A percentile compares a stretch with the other conserved stretches of the same genome.
Evolutionary conservation across 2,797 vertebrate species (phyloP).

Genomic region (Sparidentex hasta): DNA sequence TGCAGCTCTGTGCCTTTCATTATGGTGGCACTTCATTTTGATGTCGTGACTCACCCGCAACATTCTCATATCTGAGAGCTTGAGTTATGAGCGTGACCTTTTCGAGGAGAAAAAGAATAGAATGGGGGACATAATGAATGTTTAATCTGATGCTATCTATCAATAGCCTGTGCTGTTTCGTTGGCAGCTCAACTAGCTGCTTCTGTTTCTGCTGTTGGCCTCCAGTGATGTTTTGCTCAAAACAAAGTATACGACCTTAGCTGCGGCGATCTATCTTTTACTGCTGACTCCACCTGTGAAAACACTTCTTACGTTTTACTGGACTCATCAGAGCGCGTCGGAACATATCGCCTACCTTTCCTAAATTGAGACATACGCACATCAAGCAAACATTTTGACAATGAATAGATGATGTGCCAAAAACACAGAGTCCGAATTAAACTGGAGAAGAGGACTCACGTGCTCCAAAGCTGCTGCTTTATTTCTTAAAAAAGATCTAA

Average conservation of each 20-base stretch:
- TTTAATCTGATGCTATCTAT: slow-evolving; percentile 43
- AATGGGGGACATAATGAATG: slow-evolving; percentile 8
- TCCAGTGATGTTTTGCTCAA: slow-evolving; percentile 55
- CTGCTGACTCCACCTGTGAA: slow-evolving; percentile 48
- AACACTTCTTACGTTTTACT: slow-evolving; percentile 31
- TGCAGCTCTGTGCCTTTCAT: slow-evolving; percentile 71
- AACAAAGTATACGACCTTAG: slow-evolving; percentile 56
- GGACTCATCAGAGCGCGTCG: slow-evolving; percentile 8
- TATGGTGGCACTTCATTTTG: slow-evolving; percentile 72
- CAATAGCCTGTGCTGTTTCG: slow-evolving; percentile 53
- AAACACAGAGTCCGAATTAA: slow-evolving; percentile 19
- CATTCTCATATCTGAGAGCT: slow-evolving; percentile 41
- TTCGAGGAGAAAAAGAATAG: slow-evolving; percentile 36
- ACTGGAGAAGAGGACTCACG: not conserved
- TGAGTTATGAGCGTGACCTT: slow-evolving; percentile 71
- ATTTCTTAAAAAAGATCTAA: not conserved
- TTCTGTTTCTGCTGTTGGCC: slow-evolving; percentile 29
- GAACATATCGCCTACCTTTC: slow-evolving; percentile 33
- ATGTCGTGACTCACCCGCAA: slow-evolving; percentile 76
- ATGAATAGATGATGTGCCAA: not conserved
- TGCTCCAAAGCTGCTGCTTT: not conserved
- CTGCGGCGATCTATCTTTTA: slow-evolving; percentile 53
- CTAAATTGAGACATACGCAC: slow-evolving; percentile 8
- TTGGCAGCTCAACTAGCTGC: slow-evolving; percentile 30
- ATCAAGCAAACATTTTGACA: slow-evolving; percentile 42